Conservation (phyloP, 2,888 invertebrate genomes). For the Deilephila porcellus region DNA sequence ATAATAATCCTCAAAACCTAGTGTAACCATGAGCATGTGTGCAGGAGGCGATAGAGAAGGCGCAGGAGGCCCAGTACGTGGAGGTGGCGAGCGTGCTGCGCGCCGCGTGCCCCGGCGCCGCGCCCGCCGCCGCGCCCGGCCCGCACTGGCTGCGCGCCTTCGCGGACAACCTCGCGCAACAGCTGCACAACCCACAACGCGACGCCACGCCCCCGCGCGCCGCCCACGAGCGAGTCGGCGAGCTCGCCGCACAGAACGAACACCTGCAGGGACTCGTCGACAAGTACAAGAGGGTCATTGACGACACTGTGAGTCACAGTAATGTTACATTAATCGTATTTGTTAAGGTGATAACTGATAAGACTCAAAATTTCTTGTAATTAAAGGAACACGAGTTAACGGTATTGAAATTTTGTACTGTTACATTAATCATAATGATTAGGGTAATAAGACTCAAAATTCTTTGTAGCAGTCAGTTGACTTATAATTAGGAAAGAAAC, state of each 20-base stretch:
- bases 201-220: constrained; percentile 4
- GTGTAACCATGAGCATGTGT: constrained; percentile 4
- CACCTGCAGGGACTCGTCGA: constrained; percentile 87
- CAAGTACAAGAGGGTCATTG: constrained; percentile 90
- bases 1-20: not conserved
- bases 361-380: not conserved
- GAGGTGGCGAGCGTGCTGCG: constrained; percentile 77
- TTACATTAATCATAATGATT: not conserved
- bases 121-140: constrained; percentile 55
- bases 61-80: constrained; percentile 87
- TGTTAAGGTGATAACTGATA: not conserved
- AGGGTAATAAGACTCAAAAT: not conserved
- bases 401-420: no score
- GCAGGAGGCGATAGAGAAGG: constrained; percentile 74
- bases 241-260: constrained; percentile 85
- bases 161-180: constrained; percentile 64
- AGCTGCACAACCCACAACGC: constrained; percentile 45
- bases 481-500: no score
- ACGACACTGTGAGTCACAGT: constrained; percentile 88
- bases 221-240: constrained; percentile 59
- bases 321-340: not conserved
- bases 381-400: no score
- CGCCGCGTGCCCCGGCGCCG: constrained; percentile 59
- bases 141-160: constrained; percentile 63
- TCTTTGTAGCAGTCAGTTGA: not conserved